These are phyloP conservation scores for Thecophora atra DNA, from an alignment of 2,888 invertebrate genomes.

Conservation along the genomic window DNA sequence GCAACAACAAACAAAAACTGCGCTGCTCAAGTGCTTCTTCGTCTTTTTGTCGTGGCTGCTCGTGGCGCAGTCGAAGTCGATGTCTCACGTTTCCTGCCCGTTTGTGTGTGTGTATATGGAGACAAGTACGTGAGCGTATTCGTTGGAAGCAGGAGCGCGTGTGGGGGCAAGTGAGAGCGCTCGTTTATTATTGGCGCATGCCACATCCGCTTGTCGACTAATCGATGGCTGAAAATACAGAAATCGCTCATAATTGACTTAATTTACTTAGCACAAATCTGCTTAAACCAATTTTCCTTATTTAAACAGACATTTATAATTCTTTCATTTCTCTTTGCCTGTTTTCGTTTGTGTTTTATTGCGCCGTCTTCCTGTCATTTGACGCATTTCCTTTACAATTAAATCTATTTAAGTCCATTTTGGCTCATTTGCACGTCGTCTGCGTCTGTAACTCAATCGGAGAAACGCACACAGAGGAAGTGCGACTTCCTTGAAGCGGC, in stretches of 20 bases:
- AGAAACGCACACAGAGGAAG: conserved; percentile 17
- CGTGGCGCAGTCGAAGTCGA: conserved; percentile 8
- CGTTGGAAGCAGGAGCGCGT: conserved; percentile 15
- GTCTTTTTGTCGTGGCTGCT: not conserved
- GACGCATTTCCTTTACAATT: conserved; percentile 5
- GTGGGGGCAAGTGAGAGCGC: conserved; percentile 20
- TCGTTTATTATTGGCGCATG: conserved; percentile 38
- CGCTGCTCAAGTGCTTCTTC: conserved; percentile 10
- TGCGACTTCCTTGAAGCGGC: conserved; percentile 27
- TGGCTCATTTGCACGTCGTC: conserved; percentile 25
- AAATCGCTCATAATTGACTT: too few species aligned
- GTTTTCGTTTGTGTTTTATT: not conserved
- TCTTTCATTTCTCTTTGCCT: not conserved
- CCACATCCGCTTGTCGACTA: conserved; percentile 35
- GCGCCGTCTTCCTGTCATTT: conserved; percentile 12
- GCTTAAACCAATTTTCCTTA: too few species aligned
- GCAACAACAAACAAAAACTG: conserved; percentile 5
- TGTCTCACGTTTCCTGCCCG: conserved; percentile 38
- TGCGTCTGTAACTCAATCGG: not conserved
- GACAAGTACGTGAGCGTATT: not conserved
- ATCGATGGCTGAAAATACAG: not conserved
- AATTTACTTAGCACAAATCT: too few species aligned
- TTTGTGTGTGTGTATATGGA: conserved; percentile 3
- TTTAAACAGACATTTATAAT: too few species aligned
- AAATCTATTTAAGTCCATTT: conserved; percentile 5